These are phyloP conservation scores for Atta cephalotes DNA, from an alignment of 1,140 invertebrate species.

Conservation along the genomic window DNA sequence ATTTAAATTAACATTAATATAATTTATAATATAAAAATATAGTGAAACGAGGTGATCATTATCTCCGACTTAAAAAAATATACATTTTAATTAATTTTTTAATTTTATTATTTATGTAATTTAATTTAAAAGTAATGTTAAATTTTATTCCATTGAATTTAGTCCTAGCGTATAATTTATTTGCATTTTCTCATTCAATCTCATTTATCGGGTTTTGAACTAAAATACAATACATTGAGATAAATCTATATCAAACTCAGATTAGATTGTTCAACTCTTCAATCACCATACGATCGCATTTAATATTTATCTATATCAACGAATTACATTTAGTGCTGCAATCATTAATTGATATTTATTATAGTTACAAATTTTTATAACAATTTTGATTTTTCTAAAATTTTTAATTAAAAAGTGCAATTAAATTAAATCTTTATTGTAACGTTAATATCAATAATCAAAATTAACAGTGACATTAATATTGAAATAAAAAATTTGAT, in stretches of 20 bases:
- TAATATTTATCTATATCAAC: conserved; percentile 12
- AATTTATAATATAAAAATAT: background rate
- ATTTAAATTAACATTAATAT: conserved; percentile 6
- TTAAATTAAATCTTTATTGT: background rate
- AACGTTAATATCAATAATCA: background rate
- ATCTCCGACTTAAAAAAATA: background rate
- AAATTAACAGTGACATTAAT: background rate
- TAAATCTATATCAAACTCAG: conserved; percentile 1
- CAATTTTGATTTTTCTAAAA: background rate
- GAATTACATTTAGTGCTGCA: background rate
- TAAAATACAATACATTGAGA: background rate
- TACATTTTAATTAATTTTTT: background rate
- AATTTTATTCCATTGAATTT: background rate
- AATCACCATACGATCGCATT: background rate
- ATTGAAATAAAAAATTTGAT: background rate
- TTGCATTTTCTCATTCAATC: background rate
- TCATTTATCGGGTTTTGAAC: background rate
- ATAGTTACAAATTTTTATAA: background rate
- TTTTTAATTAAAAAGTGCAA: background rate
- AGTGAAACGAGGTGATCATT: background rate
- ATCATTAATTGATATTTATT: background rate
- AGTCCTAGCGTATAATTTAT: background rate
- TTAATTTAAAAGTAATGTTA: conserved; percentile 6
- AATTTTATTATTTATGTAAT: background rate
- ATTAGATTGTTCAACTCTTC: background rate